Base-by-base conservation (phyloP, 1,140 invertebrate species). In the Hylaeus volcanicus region DNA sequence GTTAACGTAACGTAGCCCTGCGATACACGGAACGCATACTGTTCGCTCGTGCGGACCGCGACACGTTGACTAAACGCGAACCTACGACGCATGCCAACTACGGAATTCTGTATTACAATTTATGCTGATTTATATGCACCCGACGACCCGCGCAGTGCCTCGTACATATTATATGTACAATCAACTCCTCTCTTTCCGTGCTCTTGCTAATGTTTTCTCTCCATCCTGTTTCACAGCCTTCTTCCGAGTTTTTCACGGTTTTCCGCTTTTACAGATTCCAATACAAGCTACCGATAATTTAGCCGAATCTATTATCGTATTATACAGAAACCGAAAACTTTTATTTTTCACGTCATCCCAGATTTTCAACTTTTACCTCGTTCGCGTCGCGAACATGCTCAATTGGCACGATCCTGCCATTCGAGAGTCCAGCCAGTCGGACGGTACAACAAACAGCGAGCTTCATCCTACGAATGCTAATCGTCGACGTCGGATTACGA, bases 91-190 rank as follows among this genome's bases (percentile, higher is more conserved):
- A 79, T 88, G 89, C 89, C 88, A 88, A 89, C 86, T 91, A 87
- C 86, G 89, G 86, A 92, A 91, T 92, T 82, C 87, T 72, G 86
- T 81, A 81, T 89, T 85, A 89, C 91, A 92, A 92, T 92, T 92
- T 92, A 92, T 92, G 91, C 91, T 92, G 91, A 92, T 92, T 92
- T 92, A 92, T 91, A 92, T 91, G 91, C 91, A 80, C 66, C 82
- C 48, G 61, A 41, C 43, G 61, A 41, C 8, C 26, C 12, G 37
- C 37, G 5, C 61, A 26, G 78, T 85, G 88, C 83, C 84, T 83
- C 80, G 80, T 66, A 81, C 83, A 58, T 66, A 60, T 82, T 61
- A 60, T 26, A 26, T 26, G 26, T 26, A 26, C 26, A 26, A 26
- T 68, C 72, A 39, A 37, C 66, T 71, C n/a, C 14, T 2, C 64